These are phyloP conservation scores for Meiosimyza decipiens DNA, from an alignment of 2,888 invertebrate species.

Conservation along the genomic window DNA sequence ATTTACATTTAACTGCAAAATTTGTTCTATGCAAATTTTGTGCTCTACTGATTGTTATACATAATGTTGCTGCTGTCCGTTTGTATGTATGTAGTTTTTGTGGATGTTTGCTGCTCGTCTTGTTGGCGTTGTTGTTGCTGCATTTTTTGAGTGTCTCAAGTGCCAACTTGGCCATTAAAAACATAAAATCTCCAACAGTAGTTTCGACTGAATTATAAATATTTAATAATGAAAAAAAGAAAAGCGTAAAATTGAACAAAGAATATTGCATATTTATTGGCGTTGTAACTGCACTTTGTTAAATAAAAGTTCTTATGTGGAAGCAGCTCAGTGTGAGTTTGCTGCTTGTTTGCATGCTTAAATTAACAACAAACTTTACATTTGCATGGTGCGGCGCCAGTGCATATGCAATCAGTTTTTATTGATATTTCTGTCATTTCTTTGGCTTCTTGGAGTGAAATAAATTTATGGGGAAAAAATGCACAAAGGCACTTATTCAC, in stretches of 20 bases:
- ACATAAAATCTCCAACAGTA: slow-evolving; percentile 22
- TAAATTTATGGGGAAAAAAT: too few species aligned
- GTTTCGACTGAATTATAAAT: slow-evolving; percentile 15
- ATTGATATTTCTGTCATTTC: slow-evolving; percentile 25
- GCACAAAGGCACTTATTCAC: too few species aligned
- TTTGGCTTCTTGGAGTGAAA: slow-evolving; percentile 4
- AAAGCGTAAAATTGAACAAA: not conserved
- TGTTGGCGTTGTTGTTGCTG: too few species aligned
- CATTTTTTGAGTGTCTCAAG: slow-evolving; percentile 13
- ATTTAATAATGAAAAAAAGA: not conserved
- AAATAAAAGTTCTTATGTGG: not conserved
- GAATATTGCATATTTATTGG: slow-evolving; percentile 19
- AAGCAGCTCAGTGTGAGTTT: not conserved
- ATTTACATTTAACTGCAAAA: slow-evolving; percentile 24
- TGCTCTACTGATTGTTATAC: slow-evolving; percentile 3
- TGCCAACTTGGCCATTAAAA: slow-evolving; percentile 28
- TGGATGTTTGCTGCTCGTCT: slow-evolving; percentile 7
- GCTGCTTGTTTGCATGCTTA: slow-evolving; percentile 25
- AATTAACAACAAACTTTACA: slow-evolving; percentile 22
- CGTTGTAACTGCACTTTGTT: not conserved
- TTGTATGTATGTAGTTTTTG: not conserved
- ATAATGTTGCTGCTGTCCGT: not conserved
- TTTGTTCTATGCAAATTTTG: slow-evolving; percentile 16
- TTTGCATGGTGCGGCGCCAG: slow-evolving; percentile 20
- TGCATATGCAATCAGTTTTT: slow-evolving; percentile 23